Conservation (phyloP, 2,888 invertebrate species). For the Enoplolaimus lenunculus region DNA sequence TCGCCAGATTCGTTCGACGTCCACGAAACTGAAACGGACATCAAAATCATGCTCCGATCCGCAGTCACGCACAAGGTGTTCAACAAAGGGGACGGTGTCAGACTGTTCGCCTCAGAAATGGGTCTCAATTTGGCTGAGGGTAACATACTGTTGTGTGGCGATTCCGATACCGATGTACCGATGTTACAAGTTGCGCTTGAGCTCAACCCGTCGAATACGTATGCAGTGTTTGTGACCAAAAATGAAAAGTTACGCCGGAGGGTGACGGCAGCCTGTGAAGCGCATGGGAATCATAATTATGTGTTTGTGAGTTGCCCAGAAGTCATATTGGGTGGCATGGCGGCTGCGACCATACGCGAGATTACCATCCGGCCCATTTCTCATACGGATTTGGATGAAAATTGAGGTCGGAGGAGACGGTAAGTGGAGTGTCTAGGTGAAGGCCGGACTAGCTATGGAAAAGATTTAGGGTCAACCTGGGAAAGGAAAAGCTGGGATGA, state of each 20-base stretch:
- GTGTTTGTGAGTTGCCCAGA: constrained; percentile 39
- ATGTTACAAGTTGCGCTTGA: constrained; percentile 33
- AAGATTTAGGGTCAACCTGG: no score
- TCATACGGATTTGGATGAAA: no score
- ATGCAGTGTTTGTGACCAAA: constrained; percentile 37
- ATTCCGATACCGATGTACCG: constrained; percentile 36
- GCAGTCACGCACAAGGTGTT: constrained; percentile 30
- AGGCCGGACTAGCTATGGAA: no score
- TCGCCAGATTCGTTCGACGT: constrained; percentile 28
- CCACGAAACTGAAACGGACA: constrained; percentile 34
- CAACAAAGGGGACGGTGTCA: constrained; percentile 37
- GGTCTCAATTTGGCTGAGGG: constrained; percentile 34
- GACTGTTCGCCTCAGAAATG: constrained; percentile 32
- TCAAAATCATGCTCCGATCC: constrained; percentile 33
- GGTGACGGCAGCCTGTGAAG: constrained; percentile 32
- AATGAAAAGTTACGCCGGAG: constrained; percentile 12
- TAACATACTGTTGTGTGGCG: constrained; percentile 38
- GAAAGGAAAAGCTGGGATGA: no score
- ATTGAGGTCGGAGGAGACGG: no score
- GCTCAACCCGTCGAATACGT: constrained; percentile 32
- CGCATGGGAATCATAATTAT: constrained; percentile 32
- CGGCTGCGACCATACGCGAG: constrained; percentile 39
- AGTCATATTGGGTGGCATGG: constrained; percentile 39
- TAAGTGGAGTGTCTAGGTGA: no score
- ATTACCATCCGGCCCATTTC: constrained; percentile 29